Conservation (phyloP, 2,888 invertebrate species). For the Eristalinus aeneus region DNA sequence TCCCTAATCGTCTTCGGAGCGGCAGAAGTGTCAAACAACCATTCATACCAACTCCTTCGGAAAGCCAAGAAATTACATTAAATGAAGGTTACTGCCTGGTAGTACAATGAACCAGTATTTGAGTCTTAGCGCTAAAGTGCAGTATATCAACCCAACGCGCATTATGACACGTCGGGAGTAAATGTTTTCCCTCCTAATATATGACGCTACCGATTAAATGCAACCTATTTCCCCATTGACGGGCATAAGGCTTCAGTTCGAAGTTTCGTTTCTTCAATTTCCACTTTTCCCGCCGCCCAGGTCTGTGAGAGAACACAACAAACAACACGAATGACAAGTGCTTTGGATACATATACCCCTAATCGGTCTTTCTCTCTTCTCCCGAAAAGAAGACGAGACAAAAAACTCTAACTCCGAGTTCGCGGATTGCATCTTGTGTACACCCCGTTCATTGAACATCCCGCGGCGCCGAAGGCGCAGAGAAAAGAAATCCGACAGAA, state of each 20-base stretch:
- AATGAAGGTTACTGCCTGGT: too few relatives aligned
- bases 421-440: conserved; percentile 48
- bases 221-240: conserved; percentile 36
- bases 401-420: background rate
- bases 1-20: conserved; percentile 2
- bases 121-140: too few relatives aligned
- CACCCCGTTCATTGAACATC: conserved; percentile 21
- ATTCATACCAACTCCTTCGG: too few relatives aligned
- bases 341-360: conserved; percentile 44
- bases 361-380: conserved; percentile 44
- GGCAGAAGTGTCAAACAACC: background rate
- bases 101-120: too few relatives aligned
- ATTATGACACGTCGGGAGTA: conserved; percentile 5
- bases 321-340: conserved; percentile 56
- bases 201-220: conserved; percentile 33
- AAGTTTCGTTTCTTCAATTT: background rate
- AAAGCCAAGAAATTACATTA: too few relatives aligned
- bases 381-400: conserved; percentile 3
- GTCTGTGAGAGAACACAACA: background rate
- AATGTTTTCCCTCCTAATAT: conserved; percentile 3
- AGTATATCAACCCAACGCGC: conserved; percentile 19
- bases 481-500: conserved; percentile 50
- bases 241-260: conserved; percentile 14
- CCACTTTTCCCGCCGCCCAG: background rate
- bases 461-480: conserved; percentile 1